These are phyloP conservation scores for Nudaria mundana DNA, from an alignment of 2,888 invertebrate species.

Conservation along the genomic window DNA sequence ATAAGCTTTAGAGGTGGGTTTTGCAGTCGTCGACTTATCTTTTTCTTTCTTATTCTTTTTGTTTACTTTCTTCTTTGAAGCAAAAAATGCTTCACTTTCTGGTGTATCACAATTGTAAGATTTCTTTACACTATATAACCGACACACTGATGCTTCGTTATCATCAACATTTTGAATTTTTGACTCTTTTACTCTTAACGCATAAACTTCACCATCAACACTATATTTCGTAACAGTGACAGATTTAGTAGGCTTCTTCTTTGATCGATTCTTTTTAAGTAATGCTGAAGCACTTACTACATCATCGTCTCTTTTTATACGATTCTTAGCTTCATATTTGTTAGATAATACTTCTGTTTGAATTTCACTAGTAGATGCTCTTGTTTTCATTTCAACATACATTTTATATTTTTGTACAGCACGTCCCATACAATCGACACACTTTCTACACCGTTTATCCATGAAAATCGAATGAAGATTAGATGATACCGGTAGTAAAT, in stretches of 20 bases:
- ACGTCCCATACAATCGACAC: slow-evolving; percentile 51
- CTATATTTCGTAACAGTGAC: slow-evolving; percentile 56
- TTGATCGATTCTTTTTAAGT: slow-evolving; percentile 30
- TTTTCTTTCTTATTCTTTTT: slow-evolving; percentile 46
- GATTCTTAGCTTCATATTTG: slow-evolving; percentile 17
- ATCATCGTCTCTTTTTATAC: slow-evolving; percentile 11
- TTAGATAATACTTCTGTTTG: slow-evolving; percentile 33
- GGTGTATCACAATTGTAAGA: slow-evolving; percentile 48
- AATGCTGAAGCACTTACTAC: neutral
- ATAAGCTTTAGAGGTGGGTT: slow-evolving; percentile 16
- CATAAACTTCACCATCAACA: slow-evolving; percentile 47
- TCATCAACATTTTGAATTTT: slow-evolving; percentile 16
- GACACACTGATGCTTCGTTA: slow-evolving; percentile 35
- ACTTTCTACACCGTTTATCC: slow-evolving; percentile 43
- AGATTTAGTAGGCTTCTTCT: slow-evolving; percentile 32
- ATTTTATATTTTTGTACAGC: slow-evolving; percentile 28
- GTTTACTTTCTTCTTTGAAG: slow-evolving; percentile 38
- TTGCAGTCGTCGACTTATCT: slow-evolving; percentile 11
- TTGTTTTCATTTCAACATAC: slow-evolving; percentile 15
- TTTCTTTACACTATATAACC: slow-evolving; percentile 55
- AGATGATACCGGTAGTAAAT: slow-evolving; percentile 34
- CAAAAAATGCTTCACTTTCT: slow-evolving; percentile 44
- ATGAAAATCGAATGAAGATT: slow-evolving; percentile 41
- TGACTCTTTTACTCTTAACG: slow-evolving; percentile 56
- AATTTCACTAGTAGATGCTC: slow-evolving; percentile 25